Conservation (phyloP, 2,113 vertebrate genomes). For the Aplodontia rufa region DNA sequence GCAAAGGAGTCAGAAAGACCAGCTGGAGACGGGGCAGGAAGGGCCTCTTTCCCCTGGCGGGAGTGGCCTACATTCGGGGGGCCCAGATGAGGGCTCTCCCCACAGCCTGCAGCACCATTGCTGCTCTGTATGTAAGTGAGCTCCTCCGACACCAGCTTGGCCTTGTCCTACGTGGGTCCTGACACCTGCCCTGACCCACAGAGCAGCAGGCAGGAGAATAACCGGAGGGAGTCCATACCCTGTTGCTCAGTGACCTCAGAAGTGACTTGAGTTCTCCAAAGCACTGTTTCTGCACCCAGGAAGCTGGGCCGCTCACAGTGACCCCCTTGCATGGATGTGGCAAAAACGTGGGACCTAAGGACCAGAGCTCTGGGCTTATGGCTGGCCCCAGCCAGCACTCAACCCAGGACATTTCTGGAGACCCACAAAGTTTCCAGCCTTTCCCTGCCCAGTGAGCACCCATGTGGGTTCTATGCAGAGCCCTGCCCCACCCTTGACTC, state of each 20-base stretch:
- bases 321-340: not conserved
- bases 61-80: not conserved
- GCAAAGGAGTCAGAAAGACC: not conserved
- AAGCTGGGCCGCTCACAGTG: too few relatives aligned
- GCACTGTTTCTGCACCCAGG: not conserved
- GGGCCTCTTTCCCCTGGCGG: not conserved
- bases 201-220: not conserved
- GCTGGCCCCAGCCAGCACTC: not conserved
- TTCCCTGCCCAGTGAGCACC: not conserved
- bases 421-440: not conserved
- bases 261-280: not conserved
- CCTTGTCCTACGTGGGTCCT: too few relatives aligned
- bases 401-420: not conserved
- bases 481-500: not conserved
- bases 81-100: not conserved
- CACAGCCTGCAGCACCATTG: fast-evolving
- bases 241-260: not conserved
- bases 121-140: fast-evolving
- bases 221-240: not conserved
- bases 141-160: not conserved
- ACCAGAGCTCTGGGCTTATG: not conserved
- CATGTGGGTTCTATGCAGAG: not conserved
- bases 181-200: fast-evolving
- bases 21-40: not conserved
- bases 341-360: not conserved